Base-by-base conservation (phyloP, 2,888 invertebrate genomes). In the Marronus borbonicus region DNA sequence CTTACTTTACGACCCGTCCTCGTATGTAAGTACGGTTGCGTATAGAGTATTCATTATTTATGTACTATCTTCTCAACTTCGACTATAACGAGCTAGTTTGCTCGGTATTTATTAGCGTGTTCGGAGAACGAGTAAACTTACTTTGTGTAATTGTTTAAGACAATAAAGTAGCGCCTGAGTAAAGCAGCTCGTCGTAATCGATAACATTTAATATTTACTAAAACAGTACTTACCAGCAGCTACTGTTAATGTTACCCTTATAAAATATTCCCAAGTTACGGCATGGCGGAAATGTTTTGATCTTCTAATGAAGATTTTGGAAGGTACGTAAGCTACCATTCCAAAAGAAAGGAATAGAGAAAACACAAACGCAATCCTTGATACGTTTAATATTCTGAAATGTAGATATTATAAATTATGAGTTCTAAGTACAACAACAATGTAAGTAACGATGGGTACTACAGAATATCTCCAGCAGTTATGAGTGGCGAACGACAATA, bases 231-330 rank as follows among this genome's bases (percentile, higher is more conserved):
- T 75, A 64, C 75, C 36, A 5, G 76, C 52, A 12, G 36, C 36
- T 3, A 77, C 14, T 7, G 62, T 62, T 10, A 52, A 62, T 7
- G 39, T 14, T 4, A 49, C 17, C 24, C 77, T 44, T 24, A 77
- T 49, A 17, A 55, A 69, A 44, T 69, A 62, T 68, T 77, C 77
- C 77, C 77, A 77, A 24, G 31, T 4, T 31, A 69, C 60, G 2
- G 24, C 7, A 31, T 77, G 60, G 0, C 70, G 49, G 8, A 62
- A 12, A 62, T 60, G 58, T 36, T 50, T 77, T 12, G 69, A 31
- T n/a, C 28, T 24, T 28, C 68, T 8, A 58, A 69, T 12, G 5
- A 70, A 28, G 8, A 49, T 14, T 31, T 60, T 69, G 17, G 24
- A 49, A 10, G 77, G 60, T 24, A 77, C 31, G 20, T 24, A 68